These are phyloP conservation scores for Heliconius hortense DNA, from an alignment of 2,888 invertebrate genomes.

Conservation along the genomic window DNA sequence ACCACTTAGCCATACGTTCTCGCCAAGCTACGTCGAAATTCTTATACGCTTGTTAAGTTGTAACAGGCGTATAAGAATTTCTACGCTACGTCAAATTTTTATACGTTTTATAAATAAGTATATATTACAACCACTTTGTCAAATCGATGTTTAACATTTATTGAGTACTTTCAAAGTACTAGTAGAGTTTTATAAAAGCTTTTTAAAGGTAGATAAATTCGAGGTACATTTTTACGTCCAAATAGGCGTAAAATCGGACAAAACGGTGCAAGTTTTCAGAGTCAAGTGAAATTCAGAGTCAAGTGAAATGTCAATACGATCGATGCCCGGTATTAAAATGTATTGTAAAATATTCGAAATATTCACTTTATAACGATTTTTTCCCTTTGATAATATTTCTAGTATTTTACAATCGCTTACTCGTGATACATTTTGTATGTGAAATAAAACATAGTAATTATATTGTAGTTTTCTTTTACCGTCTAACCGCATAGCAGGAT, in stretches of 20 bases:
- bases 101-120: no score
- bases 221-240: constrained; percentile 24
- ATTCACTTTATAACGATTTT: background rate
- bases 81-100: no score
- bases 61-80: no score
- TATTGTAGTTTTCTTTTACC: background rate
- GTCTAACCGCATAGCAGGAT: no score
- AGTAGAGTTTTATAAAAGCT: constrained; percentile 8
- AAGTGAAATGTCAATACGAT: constrained; percentile 36
- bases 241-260: constrained; percentile 33
- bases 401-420: background rate
- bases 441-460: background rate
- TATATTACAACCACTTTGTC: background rate
- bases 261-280: constrained; percentile 35
- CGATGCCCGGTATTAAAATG: constrained; percentile 25
- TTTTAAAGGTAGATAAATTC: constrained; percentile 28
- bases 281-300: constrained; percentile 34
- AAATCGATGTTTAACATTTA: constrained; percentile 17
- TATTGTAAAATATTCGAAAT: constrained; percentile 22
- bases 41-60: no score
- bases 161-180: constrained; percentile 2
- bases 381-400: background rate
- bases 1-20: no score
- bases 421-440: background rate
- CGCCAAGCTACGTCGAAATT: no score